Conservation (phyloP, 2,888 invertebrate genomes). For the Punctoribates punctum region DNA sequence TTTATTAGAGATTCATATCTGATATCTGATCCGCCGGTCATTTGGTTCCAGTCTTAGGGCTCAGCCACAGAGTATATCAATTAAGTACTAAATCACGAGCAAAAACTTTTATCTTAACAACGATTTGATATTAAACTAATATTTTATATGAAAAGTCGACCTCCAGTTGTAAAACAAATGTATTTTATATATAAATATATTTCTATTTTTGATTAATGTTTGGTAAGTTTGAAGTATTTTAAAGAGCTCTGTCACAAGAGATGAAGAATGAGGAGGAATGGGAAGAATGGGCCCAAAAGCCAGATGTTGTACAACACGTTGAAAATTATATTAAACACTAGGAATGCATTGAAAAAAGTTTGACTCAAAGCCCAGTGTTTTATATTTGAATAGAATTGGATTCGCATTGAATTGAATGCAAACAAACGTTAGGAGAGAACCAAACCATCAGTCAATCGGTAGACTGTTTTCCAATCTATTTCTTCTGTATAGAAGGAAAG, state of each 20-base stretch:
- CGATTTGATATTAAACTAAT: conserved; percentile 4
- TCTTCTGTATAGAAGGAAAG: background rate
- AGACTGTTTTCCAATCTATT: no score
- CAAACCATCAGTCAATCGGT: no score
- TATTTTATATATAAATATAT: no score
- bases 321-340: background rate
- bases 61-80: background rate
- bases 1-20: background rate
- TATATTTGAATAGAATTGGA: no score
- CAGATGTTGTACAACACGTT: conserved; percentile 17
- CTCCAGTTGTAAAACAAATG: no score
- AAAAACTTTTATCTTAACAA: background rate
- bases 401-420: no score
- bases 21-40: background rate
- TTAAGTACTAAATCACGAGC: conserved; percentile 31
- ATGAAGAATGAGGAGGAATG: background rate
- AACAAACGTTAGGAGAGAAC: no score
- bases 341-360: background rate
- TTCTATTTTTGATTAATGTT: conserved; percentile 18
- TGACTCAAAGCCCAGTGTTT: no score
- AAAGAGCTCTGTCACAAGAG: background rate
- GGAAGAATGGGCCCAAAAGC: background rate
- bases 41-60: background rate
- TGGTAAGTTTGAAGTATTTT: background rate
- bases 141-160: background rate